Evolutionary conservation across 1,140 invertebrate genomes (phyloP), one percentile per base, ranked within the genome.

Genomic region (Drosophila pallidifrons): DNA sequence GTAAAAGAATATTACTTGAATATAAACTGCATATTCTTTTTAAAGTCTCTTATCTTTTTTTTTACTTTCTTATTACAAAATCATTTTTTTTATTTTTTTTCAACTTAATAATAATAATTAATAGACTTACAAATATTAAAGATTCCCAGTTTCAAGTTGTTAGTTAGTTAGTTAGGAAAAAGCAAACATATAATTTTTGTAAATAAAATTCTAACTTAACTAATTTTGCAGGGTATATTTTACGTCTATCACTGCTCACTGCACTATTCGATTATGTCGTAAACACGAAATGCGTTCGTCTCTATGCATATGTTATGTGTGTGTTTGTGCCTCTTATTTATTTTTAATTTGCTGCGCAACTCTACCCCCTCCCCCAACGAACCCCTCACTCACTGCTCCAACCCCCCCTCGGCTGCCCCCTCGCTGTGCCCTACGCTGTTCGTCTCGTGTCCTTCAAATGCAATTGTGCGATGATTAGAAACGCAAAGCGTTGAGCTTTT

Each of bases 391-490:
- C 20, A 2, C 20, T 32, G 11, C 45, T 58, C 16, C 25, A 54
- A 8, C 41, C 28, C 38, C 28, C 35, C 11, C n/a, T 28, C 13
- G 38, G 16, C 30, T 8, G 15, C 6, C 73, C 30, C 8, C 35
- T 32, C 30, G 5, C 2, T 4, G 3, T 6, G 60, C 51, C 68
- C 61, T 66, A 57, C 63, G 63, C 58, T 51, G 54, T n/a, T 43
- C 64, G 51, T 61, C 66, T 79, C 51, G 80, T 91, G 88, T 91
- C 88, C 88, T 91, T 91, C 88, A 91, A 91, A 91, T 91, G 88
- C 88, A 91, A 91, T 91, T 88, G 83, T 88, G 88, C 88, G 81
- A 89, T 87, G 86, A 89, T 89, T 90, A 86, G 81, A 88, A 82
- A 83, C 81, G 80, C 75, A 81, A 77, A 82, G 82, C 74, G 73